Base-by-base conservation (phyloP, 2,113 vertebrate genomes). In the Thalassoma bifasciatum region DNA sequence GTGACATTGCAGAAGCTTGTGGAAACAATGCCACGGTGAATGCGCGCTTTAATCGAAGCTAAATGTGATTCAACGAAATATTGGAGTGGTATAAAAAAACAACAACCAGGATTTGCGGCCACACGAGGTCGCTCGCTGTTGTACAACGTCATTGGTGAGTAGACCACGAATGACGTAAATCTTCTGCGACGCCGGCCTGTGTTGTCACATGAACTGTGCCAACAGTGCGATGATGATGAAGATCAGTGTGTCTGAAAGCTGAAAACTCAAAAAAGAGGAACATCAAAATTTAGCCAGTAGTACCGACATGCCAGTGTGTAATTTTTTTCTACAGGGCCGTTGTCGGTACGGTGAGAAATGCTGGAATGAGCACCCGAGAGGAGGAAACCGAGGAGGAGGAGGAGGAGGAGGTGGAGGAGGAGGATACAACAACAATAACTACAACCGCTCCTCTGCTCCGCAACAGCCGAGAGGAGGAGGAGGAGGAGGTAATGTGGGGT, bases 331-430 rank as follows among this genome's bases (percentile, higher is more conserved):
- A 0, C 93, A 96, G 81, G 96, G 96, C 9, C 93, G 92, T 5
- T 96, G 97, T 92, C 95, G 94, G n/a, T 97, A 94, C 37, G 96
- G 96, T 4, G 94, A 95, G 0, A 87, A 92, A 19, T 97, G 95
- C 64, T 95, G 96, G 96, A 94, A 96, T 58, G 94, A 96, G 49
- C 96, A 97, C 19, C 95, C 97, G 2, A 82, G 91, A 21, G 90
- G 83, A 51, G 91, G 84, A 22, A 69, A 59, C 37, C 66, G 90
- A 44, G 94, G 89, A 71, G 93, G 87, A 36, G n/a, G n/a, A n/a
- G n/a, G n/a, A n/a, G n/a, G n/a, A n/a, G 85, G 11, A 49, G 30
- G 77, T 1, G 75, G 92, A 13, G 79, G 5, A 51, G 84, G 75
- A 30, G 82, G 56, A 46, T 62, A 65, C 36, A 42, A 75, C 56